Evolutionary conservation across 2,888 invertebrate species (phyloP).

Genomic region (Automeris io): DNA sequence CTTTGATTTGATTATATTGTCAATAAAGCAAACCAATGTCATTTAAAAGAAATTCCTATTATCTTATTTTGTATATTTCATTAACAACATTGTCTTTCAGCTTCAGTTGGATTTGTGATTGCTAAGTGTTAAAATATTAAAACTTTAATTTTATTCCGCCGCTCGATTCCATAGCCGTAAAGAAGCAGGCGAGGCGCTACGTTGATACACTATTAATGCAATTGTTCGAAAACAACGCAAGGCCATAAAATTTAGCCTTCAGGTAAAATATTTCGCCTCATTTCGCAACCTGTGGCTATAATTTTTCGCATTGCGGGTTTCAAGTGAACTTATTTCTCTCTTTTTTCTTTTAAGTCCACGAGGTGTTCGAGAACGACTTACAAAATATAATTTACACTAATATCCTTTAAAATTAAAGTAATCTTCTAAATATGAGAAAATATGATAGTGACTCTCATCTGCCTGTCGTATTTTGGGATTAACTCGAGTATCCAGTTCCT

Average conservation of each 20-base stretch:
- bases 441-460: too few relatives aligned
- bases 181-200: constrained; percentile 55
- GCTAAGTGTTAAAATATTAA: constrained; percentile 61
- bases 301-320: constrained; percentile 75
- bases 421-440: too few relatives aligned
- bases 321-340: constrained; percentile 37
- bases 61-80: constrained; percentile 34
- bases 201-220: constrained; percentile 75
- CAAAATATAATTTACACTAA: too few relatives aligned
- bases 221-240: constrained; percentile 70
- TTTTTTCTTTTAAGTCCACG: too few relatives aligned
- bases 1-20: too few relatives aligned
- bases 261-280: constrained; percentile 64
- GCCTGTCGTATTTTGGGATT: too few relatives aligned
- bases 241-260: constrained; percentile 70
- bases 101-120: constrained; percentile 44
- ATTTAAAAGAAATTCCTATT: not conserved
- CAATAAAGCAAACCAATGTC: too few relatives aligned
- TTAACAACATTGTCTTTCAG: constrained; percentile 26
- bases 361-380: too few relatives aligned
- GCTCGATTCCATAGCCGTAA: constrained; percentile 54
- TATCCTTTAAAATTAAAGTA: too few relatives aligned
- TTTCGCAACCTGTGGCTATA: constrained; percentile 59
- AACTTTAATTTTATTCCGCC: constrained; percentile 63
- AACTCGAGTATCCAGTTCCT: too few relatives aligned